Conservation (phyloP, 2,888 invertebrate genomes). For the Phoronis australis region DNA sequence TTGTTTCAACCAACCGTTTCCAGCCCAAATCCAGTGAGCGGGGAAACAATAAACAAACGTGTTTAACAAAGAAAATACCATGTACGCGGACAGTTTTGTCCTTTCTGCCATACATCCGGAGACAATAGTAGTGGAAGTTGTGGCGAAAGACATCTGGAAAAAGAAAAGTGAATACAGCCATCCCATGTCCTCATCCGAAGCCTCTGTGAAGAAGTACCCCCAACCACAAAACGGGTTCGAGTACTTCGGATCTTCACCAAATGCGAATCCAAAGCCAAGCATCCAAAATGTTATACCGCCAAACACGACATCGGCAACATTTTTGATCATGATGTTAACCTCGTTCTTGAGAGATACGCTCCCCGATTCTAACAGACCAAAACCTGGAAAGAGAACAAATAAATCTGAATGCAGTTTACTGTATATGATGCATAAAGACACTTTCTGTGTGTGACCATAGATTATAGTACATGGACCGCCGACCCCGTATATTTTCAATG, state of each 20-base stretch:
- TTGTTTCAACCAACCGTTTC: constrained; percentile 67
- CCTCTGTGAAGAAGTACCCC: constrained; percentile 51
- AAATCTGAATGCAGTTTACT: too few relatives aligned
- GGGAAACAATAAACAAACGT: constrained; percentile 48
- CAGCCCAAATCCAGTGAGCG: constrained; percentile 53
- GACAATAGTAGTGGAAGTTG: constrained; percentile 40
- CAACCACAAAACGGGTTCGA: constrained; percentile 33
- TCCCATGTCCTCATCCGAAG: constrained; percentile 18
- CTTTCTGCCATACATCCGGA: constrained; percentile 45
- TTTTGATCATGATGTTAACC: too few relatives aligned
- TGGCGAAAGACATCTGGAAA: constrained; percentile 41
- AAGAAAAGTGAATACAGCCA: constrained; percentile 29
- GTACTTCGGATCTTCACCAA: constrained; percentile 23
- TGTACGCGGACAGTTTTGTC: constrained; percentile 38
- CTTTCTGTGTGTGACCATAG: too few relatives aligned
- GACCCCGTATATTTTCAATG: too few relatives aligned
- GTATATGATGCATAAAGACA: too few relatives aligned
- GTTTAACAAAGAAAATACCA: constrained; percentile 41
- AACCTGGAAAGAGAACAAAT: constrained; percentile 28
- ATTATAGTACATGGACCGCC: too few relatives aligned
- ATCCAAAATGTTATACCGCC: constrained; percentile 37
- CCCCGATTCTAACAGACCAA: constrained; percentile 36
- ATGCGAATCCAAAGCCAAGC: constrained; percentile 37
- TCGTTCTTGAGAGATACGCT: constrained; percentile 36
- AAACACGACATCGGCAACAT: constrained; percentile 38